A percentile compares a stretch with the other conserved stretches of the same genome.
phyloP scores from a whole-genome alignment of 2,113 vertebrate species.

The Nothoprocta perdicaria region DNA sequence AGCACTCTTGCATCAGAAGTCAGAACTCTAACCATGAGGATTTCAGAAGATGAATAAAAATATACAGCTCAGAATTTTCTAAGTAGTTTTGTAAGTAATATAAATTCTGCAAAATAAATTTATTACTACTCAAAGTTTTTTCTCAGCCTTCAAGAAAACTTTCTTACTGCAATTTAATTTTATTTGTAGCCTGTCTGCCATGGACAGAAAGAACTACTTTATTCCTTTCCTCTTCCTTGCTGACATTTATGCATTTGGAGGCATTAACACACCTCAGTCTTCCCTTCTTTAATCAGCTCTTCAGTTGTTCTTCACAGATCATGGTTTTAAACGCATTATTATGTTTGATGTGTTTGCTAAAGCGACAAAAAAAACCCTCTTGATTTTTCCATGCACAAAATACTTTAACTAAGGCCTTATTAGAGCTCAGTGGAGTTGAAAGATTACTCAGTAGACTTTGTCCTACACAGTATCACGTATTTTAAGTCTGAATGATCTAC shows the following conservation, averaged over 20 bases:
- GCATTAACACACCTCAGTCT: background rate
- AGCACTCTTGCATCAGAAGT: background rate
- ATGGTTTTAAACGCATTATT: background rate
- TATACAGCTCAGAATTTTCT: background rate
- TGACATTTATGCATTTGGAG: background rate
- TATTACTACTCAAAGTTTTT: background rate
- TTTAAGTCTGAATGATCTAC: background rate
- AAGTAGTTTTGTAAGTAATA: background rate
- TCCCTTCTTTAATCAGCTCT: background rate
- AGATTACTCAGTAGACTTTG: background rate
- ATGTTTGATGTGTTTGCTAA: background rate
- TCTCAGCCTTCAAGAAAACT: background rate
- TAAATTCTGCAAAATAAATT: background rate
- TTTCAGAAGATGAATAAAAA: background rate
- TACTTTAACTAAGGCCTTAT: background rate
- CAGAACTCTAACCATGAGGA: background rate
- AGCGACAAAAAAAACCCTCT: background rate
- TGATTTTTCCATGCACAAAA: background rate
- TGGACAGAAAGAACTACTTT: background rate
- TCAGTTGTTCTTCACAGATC: background rate
- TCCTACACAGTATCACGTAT: background rate
- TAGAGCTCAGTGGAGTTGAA: background rate
- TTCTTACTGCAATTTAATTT: background rate
- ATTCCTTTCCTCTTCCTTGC: background rate
- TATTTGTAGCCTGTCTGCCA: background rate